Base-by-base conservation (phyloP, 2,888 invertebrate species). In the Pyrochroa serraticornis region DNA sequence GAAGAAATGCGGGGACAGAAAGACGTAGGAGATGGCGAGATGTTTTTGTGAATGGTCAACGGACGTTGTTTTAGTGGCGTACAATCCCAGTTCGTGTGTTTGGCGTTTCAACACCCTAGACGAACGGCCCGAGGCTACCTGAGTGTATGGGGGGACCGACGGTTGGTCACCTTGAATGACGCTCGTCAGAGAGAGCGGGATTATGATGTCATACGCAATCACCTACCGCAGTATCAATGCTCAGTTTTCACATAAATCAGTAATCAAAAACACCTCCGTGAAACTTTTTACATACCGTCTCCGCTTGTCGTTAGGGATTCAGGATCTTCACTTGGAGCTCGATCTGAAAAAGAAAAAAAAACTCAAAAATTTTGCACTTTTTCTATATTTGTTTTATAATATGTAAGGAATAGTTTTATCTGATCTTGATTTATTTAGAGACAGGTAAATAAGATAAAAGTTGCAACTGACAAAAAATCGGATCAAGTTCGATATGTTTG, bases 271-370 rank as follows among this genome's bases (percentile, higher is more conserved):
- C 22, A 22, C 22, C 22, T 22, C 22, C 22, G 22, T 10, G 30
- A 61, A 58, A 56, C n/a, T 52, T 47, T 59, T 37, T 68, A 79
- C 83, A 84, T 83, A 92, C 92, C 92, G 86, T 91, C 89, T 73
- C 91, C 91, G 78, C 91, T 90, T 75, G 92, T 92, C 78, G 91
- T 89, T 72, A 91, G 85, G 66, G 92, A 92, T 71, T 88, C 90
- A 39, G 85, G 74, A 65, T 80, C 76, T 75, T 91, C 91, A 78
- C 89, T 91, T 73, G 85, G 85, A 65, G 85, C 85, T 70, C 84
- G 83, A 80, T 86, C 86, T 87, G 81, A 61, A 83, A 84, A 65
- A 71, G n/a, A 69, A 69, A 72, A 68, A 63, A 8, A 46, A 49
- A 37, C 22, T 14, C n/a, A 45, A 50, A 10, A 9, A 5, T 31